Base-by-base conservation (phyloP, 2,113 vertebrate genomes). In the Plecturocebus donacophilus region DNA sequence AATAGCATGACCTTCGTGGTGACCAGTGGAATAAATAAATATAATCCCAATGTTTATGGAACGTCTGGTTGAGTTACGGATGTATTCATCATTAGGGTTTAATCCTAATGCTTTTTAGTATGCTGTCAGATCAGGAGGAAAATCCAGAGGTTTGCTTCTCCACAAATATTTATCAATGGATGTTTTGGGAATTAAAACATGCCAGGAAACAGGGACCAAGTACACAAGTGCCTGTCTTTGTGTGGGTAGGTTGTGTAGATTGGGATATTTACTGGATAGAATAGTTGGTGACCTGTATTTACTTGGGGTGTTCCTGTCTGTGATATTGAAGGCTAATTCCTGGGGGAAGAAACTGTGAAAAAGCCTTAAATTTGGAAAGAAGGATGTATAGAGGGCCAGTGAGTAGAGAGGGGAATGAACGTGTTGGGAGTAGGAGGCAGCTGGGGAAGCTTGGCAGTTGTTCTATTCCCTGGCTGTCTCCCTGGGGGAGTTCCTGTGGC, bases 111-210 rank as follows among this genome's bases (percentile, higher is more conserved):
- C 61, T 86, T 86, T 96, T 95, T 90, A 80, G 73, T 70, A 93
- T 61, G 75, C 84, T 87, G 73, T 91, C 77, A 95, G 86, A 42
- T 89, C 92, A 90, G 52, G 96, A 87, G 58, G 47, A 75, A 94
- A 95, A 97, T 80, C 47, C 87, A 93, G 49, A 90, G 61, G 58
- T 95, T 95, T 87, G 75, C 47, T 58, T 95, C 75, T 96, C 66
- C 79, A 93, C 70, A 95, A 95, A 95, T 96, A 97, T 92, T 97
- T 97, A 92, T 81, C 93, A 84, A 1, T 58, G 42, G 89, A 56
- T 66, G 11, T 85, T 97, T 95, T 40, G 68, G 45, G 47, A 97
- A 97, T 96, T 47, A 90, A 97, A 91, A 83, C 42, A 30, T 64
- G 70, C 38, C 13, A 47, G 61, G 86, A 96, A 93, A 49, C 76